These are phyloP conservation scores for Lanius ludovicianus DNA, from an alignment of 2,113 vertebrate genomes.

Conservation along the genomic window DNA sequence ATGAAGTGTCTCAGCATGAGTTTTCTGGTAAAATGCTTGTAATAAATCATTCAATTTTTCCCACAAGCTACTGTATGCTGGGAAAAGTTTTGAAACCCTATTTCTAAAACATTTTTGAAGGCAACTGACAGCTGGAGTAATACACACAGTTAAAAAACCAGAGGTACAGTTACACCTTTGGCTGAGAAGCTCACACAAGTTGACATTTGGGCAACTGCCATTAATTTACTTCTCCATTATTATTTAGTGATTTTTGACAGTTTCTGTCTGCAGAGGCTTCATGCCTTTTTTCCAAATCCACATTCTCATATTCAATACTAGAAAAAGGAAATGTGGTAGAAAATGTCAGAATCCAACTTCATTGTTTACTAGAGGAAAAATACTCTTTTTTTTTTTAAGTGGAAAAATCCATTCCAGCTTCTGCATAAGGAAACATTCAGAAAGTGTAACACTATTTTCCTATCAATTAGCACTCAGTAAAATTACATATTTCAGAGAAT, in stretches of 20 bases:
- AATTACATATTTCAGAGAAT: background rate
- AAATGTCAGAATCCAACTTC: background rate
- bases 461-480: background rate
- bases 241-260: conserved; percentile 17
- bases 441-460: background rate
- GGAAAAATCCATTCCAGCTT: background rate
- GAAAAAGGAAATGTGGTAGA: background rate
- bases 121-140: conserved; percentile 2
- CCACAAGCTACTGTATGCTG: conserved; percentile 36
- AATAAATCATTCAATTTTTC: conserved; percentile 65
- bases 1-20: conserved; percentile 28
- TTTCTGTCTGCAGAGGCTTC: background rate
- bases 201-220: conserved; percentile 15
- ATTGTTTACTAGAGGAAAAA: background rate
- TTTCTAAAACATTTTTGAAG: conserved; percentile 40
- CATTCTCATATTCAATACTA: background rate
- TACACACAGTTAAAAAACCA: background rate
- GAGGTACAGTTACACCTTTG: background rate
- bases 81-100: conserved; percentile 40
- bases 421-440: background rate
- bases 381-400: background rate
- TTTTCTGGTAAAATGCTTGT: conserved; percentile 55
- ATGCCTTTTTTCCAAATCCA: background rate
- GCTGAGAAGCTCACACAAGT: background rate
- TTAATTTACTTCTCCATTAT: conserved; percentile 31